Evolutionary conservation across 2,113 vertebrate genomes (phyloP), one percentile per base, ranked within the genome.

Genomic region (Callithrix jacchus): DNA sequence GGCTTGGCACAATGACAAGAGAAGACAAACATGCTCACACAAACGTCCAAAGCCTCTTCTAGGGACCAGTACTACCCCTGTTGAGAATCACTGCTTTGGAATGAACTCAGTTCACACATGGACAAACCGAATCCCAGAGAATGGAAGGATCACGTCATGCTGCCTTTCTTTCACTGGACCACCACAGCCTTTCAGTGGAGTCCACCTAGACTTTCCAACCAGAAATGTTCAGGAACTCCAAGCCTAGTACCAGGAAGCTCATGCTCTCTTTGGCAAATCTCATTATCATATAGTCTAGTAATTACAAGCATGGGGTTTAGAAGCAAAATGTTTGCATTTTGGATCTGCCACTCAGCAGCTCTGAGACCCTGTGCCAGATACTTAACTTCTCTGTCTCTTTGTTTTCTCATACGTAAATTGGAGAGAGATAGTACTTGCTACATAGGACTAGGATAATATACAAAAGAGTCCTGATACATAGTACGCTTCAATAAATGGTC

Each of bases 11-110:
- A 94, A 83, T 54, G 47, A 84, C 0, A 35, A 5, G n/a, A 82
- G 40, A 89, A 64, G 30, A 64, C 6, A 91, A 87, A 93, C 13
- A 58, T 42, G 56, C 11, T 68, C 71, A 35, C 40, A 14, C 5
- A 64, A 80, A 87, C 80, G 68, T 81, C 52, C 52, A 30, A 95
- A 92, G 92, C 32, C 42, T 73, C 71, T 82, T 95, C n/a, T 37
- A 85, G 87, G 12, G 12, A 23, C 30, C 79, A 79, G 25, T 68
- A n/a, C 12, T 64, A 94, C 5, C 7, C 27, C 45, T 87, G 9
- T 0, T 47, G 77, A 95, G 76, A 77, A 84, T 10, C 23, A 49
- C 18, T 87, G 54, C 27, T 81, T 61, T 83, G 35, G 14, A 68
- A 32, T 42, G 52, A 90, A 27, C 27, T 86, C 37, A 70, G 56